These are phyloP conservation scores for Rhizoglyphus robini DNA, from an alignment of 1,140 invertebrate species.

Conservation along the genomic window DNA sequence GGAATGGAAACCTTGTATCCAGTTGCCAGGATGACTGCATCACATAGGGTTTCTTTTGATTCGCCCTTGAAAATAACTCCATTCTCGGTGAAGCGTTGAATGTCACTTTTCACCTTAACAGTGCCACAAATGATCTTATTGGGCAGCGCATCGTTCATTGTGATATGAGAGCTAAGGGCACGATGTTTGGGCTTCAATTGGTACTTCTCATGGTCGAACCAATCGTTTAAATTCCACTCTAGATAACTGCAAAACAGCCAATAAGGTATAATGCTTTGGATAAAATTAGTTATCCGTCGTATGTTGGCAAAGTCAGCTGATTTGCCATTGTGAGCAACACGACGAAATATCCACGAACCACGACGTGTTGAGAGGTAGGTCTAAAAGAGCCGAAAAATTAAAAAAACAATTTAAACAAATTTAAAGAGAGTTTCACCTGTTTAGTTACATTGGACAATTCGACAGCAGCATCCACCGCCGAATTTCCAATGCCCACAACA, in stretches of 20 bases:
- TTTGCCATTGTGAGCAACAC: constrained; percentile 32
- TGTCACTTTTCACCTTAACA: constrained; percentile 35
- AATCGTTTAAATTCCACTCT: constrained; percentile 24
- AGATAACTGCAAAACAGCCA: constrained; percentile 17
- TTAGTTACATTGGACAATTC: constrained; percentile 30
- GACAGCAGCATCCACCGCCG: constrained; percentile 44
- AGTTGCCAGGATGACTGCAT: constrained; percentile 35
- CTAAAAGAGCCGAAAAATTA: no score
- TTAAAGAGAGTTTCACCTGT: no score
- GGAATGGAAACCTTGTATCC: constrained; percentile 35
- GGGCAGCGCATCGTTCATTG: constrained; percentile 42
- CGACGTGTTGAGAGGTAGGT: constrained; percentile 37
- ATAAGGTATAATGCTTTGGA: constrained; percentile 23
- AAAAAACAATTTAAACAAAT: no score
- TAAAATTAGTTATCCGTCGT: constrained; percentile 21
- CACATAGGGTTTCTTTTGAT: constrained; percentile 25
- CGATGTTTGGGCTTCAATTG: constrained; percentile 37
- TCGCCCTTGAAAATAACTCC: constrained; percentile 32
- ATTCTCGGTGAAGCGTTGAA: constrained; percentile 31
- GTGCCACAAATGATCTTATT: constrained; percentile 38
- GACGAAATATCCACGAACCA: constrained; percentile 37
- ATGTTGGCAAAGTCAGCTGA: constrained; percentile 29
- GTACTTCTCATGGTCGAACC: constrained; percentile 40
- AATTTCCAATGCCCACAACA: no score
- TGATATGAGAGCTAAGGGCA: constrained; percentile 38